Percentiles rank a stretch among this genome's conserved stretches.
phyloP scores from a whole-genome alignment of 2,888 invertebrate genomes.

The Podotricha telesiphe region DNA sequence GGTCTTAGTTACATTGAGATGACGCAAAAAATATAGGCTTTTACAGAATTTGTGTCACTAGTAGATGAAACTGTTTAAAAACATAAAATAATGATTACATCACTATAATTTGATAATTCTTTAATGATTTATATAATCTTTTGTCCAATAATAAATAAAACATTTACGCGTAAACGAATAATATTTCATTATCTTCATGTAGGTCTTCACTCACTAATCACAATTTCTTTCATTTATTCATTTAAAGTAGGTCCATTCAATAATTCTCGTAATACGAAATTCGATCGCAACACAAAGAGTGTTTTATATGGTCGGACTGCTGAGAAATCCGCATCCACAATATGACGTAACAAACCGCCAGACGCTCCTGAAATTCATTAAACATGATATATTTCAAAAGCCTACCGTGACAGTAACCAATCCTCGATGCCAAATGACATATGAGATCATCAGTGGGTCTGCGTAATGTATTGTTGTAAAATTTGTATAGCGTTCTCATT shows the following conservation, averaged over 20 bases:
- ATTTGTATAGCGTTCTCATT: not conserved
- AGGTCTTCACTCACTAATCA: not conserved
- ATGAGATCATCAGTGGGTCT: slow-evolving; percentile 72
- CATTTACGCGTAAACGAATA: too few species aligned
- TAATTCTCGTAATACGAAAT: slow-evolving; percentile 43
- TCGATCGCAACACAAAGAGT: slow-evolving; percentile 48
- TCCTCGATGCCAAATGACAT: slow-evolving; percentile 64
- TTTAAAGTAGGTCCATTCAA: not conserved
- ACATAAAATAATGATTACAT: too few species aligned
- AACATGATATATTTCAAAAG: slow-evolving; percentile 67
- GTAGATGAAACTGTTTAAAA: too few species aligned
- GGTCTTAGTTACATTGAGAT: too few species aligned
- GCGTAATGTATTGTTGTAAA: slow-evolving; percentile 22
- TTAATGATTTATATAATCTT: too few species aligned
- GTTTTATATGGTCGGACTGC: slow-evolving; percentile 47
- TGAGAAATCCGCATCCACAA: slow-evolving; percentile 52
- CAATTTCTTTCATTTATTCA: not conserved
- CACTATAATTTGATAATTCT: too few species aligned
- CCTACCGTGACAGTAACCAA: slow-evolving; percentile 71
- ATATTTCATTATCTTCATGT: too few species aligned
- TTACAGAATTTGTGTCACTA: too few species aligned
- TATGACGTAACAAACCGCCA: slow-evolving; percentile 50
- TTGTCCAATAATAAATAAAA: too few species aligned
- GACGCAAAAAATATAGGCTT: too few species aligned
- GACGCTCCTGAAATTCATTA: slow-evolving; percentile 57